These are phyloP conservation scores for Nothocercus julius DNA, from an alignment of 2,113 vertebrate genomes.

Conservation along the genomic window DNA sequence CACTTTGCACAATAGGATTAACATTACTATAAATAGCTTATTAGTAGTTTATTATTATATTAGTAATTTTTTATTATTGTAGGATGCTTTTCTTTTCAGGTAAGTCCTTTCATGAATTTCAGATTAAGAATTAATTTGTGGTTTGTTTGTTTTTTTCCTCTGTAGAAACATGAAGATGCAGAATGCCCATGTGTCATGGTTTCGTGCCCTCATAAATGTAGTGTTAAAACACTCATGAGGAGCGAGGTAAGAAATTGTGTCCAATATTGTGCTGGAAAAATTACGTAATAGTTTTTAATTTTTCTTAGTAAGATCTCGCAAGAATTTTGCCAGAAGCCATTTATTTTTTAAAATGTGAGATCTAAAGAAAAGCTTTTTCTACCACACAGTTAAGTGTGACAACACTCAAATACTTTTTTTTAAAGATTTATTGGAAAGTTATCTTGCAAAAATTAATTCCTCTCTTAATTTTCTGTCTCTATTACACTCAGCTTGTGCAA, in stretches of 20 bases:
- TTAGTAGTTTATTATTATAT: no score
- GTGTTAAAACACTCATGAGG: slow-evolving; percentile 88
- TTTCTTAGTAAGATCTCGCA: not conserved
- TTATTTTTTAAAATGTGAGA: not conserved
- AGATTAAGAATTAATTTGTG: not conserved
- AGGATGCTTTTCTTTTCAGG: slow-evolving; percentile 9
- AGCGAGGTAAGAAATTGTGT: slow-evolving; percentile 87
- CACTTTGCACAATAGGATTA: not conserved
- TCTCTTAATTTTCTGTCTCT: slow-evolving; percentile 24
- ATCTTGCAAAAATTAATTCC: not conserved
- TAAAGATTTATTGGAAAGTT: not conserved
- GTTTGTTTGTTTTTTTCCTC: slow-evolving; percentile 50
- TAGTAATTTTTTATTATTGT: not conserved
- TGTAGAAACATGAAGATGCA: slow-evolving; percentile 94
- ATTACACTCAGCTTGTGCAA: slow-evolving; percentile 30
- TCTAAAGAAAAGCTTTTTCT: slow-evolving; percentile 44
- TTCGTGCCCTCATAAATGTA: slow-evolving; percentile 94
- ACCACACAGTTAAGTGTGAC: slow-evolving; percentile 54
- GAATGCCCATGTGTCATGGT: slow-evolving; percentile 94
- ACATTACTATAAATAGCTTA: not conserved
- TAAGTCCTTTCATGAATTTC: not conserved
- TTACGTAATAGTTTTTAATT: not conserved
- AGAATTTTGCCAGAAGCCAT: slow-evolving; percentile 40
- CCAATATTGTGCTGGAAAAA: slow-evolving; percentile 20
- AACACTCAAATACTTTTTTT: slow-evolving; percentile 5